phyloP scores from a whole-genome alignment of 2,888 invertebrate genomes.

The Hesperia comma region DNA sequence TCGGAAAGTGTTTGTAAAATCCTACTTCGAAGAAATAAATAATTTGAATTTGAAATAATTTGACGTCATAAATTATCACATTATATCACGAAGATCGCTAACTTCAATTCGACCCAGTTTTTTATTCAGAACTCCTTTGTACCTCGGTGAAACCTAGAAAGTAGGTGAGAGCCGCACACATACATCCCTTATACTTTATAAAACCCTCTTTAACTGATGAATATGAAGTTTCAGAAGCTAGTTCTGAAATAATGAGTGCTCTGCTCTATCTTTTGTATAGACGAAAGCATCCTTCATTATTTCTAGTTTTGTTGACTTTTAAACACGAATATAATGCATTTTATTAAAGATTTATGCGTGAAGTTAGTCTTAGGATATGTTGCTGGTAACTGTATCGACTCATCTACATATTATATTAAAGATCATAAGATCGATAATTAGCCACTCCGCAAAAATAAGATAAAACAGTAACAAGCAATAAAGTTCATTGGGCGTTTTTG shows the following conservation, averaged over 20 bases:
- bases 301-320: conserved; percentile 14
- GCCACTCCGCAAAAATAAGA: too few species aligned
- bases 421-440: too few species aligned
- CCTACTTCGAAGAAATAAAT: too few species aligned
- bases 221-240: conserved; percentile 33
- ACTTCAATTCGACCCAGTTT: conserved; percentile 24
- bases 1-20: too few species aligned
- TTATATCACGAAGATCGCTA: conserved; percentile 22
- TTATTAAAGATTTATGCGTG: too few species aligned
- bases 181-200: conserved; percentile 27
- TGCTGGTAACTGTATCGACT: too few species aligned
- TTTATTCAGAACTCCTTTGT: conserved; percentile 31
- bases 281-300: conserved; percentile 29
- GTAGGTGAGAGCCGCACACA: conserved; percentile 33
- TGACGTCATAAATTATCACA: conserved; percentile 13
- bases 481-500: too few species aligned
- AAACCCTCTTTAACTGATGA: conserved; percentile 32
- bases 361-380: too few species aligned
- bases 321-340: not conserved
- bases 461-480: too few species aligned
- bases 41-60: too few species aligned
- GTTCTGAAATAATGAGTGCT: conserved; percentile 30
- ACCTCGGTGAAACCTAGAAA: conserved; percentile 27
- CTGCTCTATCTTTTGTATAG: conserved; percentile 27
- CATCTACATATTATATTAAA: too few species aligned